Base-by-base conservation (phyloP, 1,140 invertebrate genomes). In the Muscidifurax raptorellus region DNA sequence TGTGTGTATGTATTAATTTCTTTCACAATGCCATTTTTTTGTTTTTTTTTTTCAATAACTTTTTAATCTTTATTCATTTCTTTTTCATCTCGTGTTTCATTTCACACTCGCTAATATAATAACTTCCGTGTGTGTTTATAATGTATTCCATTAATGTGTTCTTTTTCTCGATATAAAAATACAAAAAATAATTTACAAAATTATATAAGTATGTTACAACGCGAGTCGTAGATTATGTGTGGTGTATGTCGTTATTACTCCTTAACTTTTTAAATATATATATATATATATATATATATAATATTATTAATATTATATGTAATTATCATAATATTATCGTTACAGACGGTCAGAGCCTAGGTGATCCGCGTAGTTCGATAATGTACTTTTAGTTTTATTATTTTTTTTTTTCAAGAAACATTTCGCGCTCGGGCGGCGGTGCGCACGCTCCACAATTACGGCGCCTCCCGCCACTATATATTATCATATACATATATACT, bases 131-230 rank as follows among this genome's bases (percentile, higher is more conserved):
- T 86, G 72, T 85, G 69, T 85, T 84, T 85, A 75, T 86, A 88
- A 86, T 84, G 84, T 87, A 86, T 87, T 81, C 22, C 52, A 80
- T 75, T 80, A 76, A 75, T 76, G 77, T 81, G 72, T 85, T 85
- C 44, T 83, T 87, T 85, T 83, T 87, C 83, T 87, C 85, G 85
- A 87, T 88, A 88, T 87, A 88, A 88, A 88, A 88, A 87, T 87
- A 88, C 86, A 88, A 87, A 87, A 88, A 88, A 88, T 88, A 88
- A 88, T 88, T 88, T 88, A 88, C 85, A 87, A 87, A 85, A 87
- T 87, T 80, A 86, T 87, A 87, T 87, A 88, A 87, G 84, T 83
- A 86, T 86, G 81, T 83, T 82, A 85, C 84, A 82, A 85, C 86
- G 76, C 84, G 84, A 87, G 78, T 85, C 64, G 69, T 82, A 77